phyloP scores from a whole-genome alignment of 1,140 invertebrate genomes.

The Bradynema listronoti region DNA sequence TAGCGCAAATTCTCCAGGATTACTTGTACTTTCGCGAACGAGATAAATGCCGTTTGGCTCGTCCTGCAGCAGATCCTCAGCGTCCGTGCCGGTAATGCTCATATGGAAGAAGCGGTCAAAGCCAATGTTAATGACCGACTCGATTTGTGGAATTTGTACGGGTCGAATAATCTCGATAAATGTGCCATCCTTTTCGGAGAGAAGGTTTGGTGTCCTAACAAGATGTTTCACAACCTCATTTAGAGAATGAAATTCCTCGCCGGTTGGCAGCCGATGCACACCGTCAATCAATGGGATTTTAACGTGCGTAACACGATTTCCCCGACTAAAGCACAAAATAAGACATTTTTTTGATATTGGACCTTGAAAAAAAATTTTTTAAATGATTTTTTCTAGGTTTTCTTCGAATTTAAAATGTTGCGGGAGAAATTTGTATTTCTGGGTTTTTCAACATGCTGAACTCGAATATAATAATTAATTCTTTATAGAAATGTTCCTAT shows the following conservation, averaged over 20 bases:
- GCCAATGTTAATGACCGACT: conserved; percentile 30
- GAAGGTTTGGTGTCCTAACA: conserved; percentile 22
- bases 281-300: conserved; percentile 27
- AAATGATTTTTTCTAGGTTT: no score
- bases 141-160: conserved; percentile 28
- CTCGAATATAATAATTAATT: no score
- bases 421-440: no score
- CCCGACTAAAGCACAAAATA: conserved; percentile 27
- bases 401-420: no score
- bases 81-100: conserved; percentile 29
- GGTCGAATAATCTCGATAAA: conserved; percentile 32
- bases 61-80: conserved; percentile 33
- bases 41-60: conserved; percentile 43
- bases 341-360: background rate
- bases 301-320: conserved; percentile 39
- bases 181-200: conserved; percentile 26
- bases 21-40: conserved; percentile 29
- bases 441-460: no score
- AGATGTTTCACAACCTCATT: conserved; percentile 22
- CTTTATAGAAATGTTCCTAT: no score
- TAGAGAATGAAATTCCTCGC: conserved; percentile 36
- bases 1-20: conserved; percentile 36
- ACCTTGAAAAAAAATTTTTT: background rate
- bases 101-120: conserved; percentile 31
- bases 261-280: conserved; percentile 35